These are phyloP conservation scores for Erebia aethiops DNA, from an alignment of 2,888 invertebrate species.

Conservation along the genomic window DNA sequence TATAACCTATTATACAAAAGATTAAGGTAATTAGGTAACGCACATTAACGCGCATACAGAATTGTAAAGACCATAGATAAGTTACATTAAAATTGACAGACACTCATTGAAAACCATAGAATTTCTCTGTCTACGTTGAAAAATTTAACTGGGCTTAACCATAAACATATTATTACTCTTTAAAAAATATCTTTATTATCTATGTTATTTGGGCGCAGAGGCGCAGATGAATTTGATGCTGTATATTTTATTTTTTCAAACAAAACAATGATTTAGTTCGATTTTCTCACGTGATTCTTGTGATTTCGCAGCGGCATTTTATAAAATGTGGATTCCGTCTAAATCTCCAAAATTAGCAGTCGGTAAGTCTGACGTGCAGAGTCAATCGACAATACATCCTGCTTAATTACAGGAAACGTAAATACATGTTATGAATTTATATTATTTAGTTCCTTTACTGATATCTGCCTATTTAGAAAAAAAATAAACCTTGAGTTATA, in stretches of 20 bases:
- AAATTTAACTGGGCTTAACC: no score
- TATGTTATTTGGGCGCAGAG: slow-evolving; percentile 25
- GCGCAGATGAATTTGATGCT: slow-evolving; percentile 26
- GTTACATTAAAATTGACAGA: no score
- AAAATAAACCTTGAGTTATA: background rate
- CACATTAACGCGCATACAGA: no score
- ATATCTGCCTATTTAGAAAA: background rate
- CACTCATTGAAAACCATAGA: no score
- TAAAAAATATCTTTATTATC: background rate
- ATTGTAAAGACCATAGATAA: no score
- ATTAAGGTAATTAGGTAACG: no score
- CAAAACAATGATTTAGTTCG: slow-evolving; percentile 35
- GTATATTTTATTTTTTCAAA: slow-evolving; percentile 33
- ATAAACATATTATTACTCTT: background rate
- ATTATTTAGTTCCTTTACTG: slow-evolving; percentile 49
- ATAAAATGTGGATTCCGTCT: slow-evolving; percentile 88
- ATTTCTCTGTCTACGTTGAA: no score
- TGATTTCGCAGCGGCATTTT: slow-evolving; percentile 21
- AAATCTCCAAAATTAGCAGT: slow-evolving; percentile 89
- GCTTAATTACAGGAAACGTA: slow-evolving; percentile 66
- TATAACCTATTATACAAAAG: no score
- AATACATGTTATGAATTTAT: slow-evolving; percentile 73
- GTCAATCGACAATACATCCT: slow-evolving; percentile 61
- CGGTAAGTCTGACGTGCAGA: slow-evolving; percentile 83
- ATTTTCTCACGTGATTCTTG: slow-evolving; percentile 23